Evolutionary conservation across 2,113 vertebrate species (phyloP).

Genomic region (Atractosteus spatula): DNA sequence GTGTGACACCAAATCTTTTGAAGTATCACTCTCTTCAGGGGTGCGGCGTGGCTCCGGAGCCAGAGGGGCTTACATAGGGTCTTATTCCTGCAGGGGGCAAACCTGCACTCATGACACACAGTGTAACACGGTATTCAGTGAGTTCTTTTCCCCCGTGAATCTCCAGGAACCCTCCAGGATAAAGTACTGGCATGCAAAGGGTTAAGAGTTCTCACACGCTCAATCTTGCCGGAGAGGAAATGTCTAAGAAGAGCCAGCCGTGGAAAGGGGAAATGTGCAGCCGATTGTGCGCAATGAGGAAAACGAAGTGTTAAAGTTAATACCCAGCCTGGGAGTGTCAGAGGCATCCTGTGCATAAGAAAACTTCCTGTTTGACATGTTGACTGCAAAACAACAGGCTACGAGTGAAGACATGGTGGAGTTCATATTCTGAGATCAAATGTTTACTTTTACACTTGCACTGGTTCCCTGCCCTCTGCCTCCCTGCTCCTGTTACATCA

Average conservation of each 20-base stretch:
- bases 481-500: no score
- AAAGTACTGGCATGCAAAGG: neutral
- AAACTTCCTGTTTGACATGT: slow-evolving; percentile 54
- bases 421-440: neutral
- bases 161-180: no score
- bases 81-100: no score
- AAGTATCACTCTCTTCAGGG: no score
- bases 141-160: no score
- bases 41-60: no score
- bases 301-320: slow-evolving; percentile 69
- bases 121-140: neutral
- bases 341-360: slow-evolving; percentile 56
- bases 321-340: slow-evolving; percentile 50
- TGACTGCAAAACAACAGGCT: slow-evolving; percentile 32
- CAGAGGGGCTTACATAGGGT: no score
- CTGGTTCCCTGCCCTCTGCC: neutral
- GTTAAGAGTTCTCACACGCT: slow-evolving; percentile 14
- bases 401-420: neutral
- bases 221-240: slow-evolving; percentile 42
- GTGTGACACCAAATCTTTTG: no score
- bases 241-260: slow-evolving; percentile 21
- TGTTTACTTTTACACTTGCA: neutral
- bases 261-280: slow-evolving; percentile 39
- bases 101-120: no score
- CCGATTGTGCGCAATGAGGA: slow-evolving; percentile 43